A percentile compares a stretch with the other conserved stretches of the same genome.
Conservation (phyloP, 2,888 invertebrate genomes). For the Agonopterix alstromeriana region DNA sequence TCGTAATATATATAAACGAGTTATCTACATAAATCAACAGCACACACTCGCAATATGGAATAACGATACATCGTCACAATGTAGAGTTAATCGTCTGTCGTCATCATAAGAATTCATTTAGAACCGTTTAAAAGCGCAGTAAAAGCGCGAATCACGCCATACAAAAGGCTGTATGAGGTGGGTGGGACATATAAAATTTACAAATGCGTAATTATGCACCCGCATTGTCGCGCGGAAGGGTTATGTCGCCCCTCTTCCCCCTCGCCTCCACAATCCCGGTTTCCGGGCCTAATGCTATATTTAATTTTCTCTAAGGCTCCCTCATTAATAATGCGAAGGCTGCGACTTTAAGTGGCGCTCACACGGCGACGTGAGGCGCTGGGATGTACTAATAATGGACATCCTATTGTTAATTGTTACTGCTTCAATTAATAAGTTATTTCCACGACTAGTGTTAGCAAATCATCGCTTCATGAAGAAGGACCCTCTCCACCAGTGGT, state of each 20-base stretch:
- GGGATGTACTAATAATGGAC: conserved; percentile 35
- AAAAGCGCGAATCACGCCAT: conserved; percentile 71
- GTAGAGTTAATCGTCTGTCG: conserved; percentile 56
- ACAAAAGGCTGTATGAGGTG: conserved; percentile 71
- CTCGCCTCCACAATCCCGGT: conserved; percentile 52
- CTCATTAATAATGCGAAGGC: conserved; percentile 75
- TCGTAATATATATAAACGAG: no score
- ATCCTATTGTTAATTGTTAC: neutral
- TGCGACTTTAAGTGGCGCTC: conserved; percentile 76
- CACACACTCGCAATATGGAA: no score
- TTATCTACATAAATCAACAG: no score
- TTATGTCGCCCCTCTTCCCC: conserved; percentile 40
- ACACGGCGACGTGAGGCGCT: conserved; percentile 53
- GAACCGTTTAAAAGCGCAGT: conserved; percentile 53
- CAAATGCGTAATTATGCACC: conserved; percentile 77
- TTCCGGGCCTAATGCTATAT: conserved; percentile 77
- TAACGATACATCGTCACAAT: conserved; percentile 11
- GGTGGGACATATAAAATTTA: conserved; percentile 75
- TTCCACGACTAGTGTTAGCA: no score
- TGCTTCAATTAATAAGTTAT: no score
- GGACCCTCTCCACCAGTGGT: no score
- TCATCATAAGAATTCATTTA: conserved; percentile 61
- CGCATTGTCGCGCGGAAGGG: conserved; percentile 73
- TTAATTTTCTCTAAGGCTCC: conserved; percentile 77
- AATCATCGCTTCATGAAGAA: no score